Base-by-base conservation (phyloP, 2,888 invertebrate species). In the Biston betularia region DNA sequence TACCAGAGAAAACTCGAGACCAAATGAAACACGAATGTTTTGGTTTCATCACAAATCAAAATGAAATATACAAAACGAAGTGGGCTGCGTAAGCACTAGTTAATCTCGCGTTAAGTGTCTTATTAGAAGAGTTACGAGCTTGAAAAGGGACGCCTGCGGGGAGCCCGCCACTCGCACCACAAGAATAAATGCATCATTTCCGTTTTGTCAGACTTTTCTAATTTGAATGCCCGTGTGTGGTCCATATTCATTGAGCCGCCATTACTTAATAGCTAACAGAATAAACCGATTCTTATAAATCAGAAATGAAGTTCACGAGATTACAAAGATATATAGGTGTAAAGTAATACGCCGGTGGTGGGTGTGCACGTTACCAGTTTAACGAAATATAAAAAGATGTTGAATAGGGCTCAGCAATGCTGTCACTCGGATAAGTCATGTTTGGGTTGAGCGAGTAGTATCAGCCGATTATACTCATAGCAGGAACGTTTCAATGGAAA, bases 41-140 rank as follows among this genome's bases (percentile, higher is more conserved):
- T 75, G 81, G 84, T 83, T 82, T 85, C 78, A 82, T 86, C 78
- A 89, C 89, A 90, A 89, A 89, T 89, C 88, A 90, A 86, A 88
- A 89, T 89, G 86, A 89, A 84, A 88, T 88, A 88, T 88, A 82
- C 80, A 84, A 70, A 87, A 84, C 78, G 82, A 86, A 86, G 85
- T 86, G 85, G 85, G 84, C 80, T 79, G 83, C 85, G 86, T 87
- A 88, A 86, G 87, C 86, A 83, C 86, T 86, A 86, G 83, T 87
- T 87, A 89, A 86, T 83, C 86, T 86, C 83, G 84, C 86, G 88
- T 89, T 87, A 89, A 87, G 81, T 89, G 87, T 89, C 89, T 89
- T 90, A 89, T 88, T 88, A 87, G 84, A 89, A 89, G 89, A 92
- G 84, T 91, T 91, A 91, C 88, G 89, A 86, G 84, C 82, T 87